Base-by-base conservation (phyloP, 2,113 vertebrate genomes). In the Pachyramphus minor region DNA sequence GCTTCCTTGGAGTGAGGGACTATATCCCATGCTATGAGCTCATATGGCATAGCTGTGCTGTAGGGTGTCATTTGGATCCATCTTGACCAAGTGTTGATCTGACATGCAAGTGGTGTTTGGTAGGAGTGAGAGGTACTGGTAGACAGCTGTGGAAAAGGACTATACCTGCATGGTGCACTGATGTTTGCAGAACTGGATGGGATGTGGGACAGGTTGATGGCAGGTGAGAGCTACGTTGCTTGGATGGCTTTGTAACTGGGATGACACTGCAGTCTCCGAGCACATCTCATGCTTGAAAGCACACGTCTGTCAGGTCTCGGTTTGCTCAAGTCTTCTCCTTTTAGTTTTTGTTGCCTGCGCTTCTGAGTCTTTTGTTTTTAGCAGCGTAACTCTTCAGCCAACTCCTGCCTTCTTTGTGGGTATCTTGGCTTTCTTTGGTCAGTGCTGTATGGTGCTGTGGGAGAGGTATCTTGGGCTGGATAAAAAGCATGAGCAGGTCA, bases 251-350 rank as follows among this genome's bases (percentile, higher is more conserved):
- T 68, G 52, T 39, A 76, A 52, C 30, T 89, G 59, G n/a, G 44
- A 19, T 87, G 47, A 35, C 7, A 8, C 42, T 80, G 39, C 33
- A 52, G 16, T 52, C 52, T 55, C 21, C 39, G 3, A 90, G 24
- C n/a, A n/a, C 42, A 52, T 55, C 47, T 45, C 0, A 0, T 67
- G 42, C 44, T 41, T 77, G 18, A 59, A 47, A 4, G 1, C 30
- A 17, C 11, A 5, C 6, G 2, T 3, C 9, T 81, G 3, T 35
- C 19, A 75, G 68, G 42, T 25, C 24, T 87, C 28, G 33, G 14
- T 71, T 60, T 75, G 50, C 59, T 47, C 25, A 49, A 0, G 11
- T 75, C 37, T 72, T 0, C 0, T 78, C n/a, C 19, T 63, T 63
- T 21, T 67, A 14, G 30, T 37, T 82, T 69, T 30, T 89, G 55